These are phyloP conservation scores for Poecilia wingei DNA, from an alignment of 2,797 vertebrate species.

Conservation along the genomic window DNA sequence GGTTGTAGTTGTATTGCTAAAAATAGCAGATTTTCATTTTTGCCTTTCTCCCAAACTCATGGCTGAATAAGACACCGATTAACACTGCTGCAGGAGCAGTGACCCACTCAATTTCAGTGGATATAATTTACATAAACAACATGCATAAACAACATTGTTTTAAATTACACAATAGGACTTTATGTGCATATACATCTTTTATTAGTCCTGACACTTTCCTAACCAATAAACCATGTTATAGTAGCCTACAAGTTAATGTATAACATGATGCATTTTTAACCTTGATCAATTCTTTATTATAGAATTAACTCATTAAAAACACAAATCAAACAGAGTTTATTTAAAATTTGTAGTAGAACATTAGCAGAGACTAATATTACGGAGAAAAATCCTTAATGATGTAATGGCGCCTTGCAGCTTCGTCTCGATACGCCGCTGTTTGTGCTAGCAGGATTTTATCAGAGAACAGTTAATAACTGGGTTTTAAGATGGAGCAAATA, in stretches of 20 bases:
- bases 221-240: background rate
- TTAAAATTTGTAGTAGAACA: background rate
- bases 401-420: background rate
- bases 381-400: background rate
- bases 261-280: background rate
- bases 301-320: background rate
- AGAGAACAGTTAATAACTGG: background rate
- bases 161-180: too few species aligned
- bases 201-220: too few species aligned
- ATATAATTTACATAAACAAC: too few species aligned
- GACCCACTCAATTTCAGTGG: too few species aligned
- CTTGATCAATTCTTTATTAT: background rate
- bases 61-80: too few species aligned
- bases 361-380: background rate
- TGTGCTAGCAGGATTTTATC: background rate
- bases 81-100: too few species aligned
- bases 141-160: too few species aligned
- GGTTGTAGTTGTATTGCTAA: too few species aligned
- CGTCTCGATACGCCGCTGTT: background rate
- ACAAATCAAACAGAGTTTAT: background rate
- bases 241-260: background rate
- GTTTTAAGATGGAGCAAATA: background rate
- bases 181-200: too few species aligned
- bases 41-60: too few species aligned
- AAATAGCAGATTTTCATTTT: too few species aligned